Conservation (phyloP, 1,140 invertebrate species). For the Diabrotica undecimpunctata region DNA sequence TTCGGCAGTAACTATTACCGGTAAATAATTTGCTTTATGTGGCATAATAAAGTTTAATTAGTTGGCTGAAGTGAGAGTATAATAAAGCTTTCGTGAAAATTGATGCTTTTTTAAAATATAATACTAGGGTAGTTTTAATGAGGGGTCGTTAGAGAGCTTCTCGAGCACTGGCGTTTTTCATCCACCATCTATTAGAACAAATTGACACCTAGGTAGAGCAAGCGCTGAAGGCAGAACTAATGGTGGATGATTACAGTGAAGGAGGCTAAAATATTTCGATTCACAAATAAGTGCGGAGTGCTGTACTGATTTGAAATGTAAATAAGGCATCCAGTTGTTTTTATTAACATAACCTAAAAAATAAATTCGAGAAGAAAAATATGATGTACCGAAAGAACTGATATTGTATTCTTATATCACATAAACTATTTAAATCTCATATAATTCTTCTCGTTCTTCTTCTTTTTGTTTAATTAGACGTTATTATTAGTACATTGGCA, state of each 20-base stretch:
- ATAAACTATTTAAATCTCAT: no score
- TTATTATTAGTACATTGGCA: no score
- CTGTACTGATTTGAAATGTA: no score
- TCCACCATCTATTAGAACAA: constrained; percentile 47
- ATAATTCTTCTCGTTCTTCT: no score
- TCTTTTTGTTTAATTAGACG: no score
- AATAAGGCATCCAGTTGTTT: no score
- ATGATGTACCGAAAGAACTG: no score
- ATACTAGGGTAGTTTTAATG: constrained; percentile 43
- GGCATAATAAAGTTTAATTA: constrained; percentile 22
- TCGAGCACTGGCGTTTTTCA: constrained; percentile 30
- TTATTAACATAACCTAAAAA: no score
- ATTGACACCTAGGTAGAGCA: constrained; percentile 43
- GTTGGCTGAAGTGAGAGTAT: constrained; percentile 16
- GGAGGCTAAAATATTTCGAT: no score
- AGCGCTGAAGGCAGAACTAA: constrained; percentile 10
- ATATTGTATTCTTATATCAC: no score
- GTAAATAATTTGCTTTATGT: constrained; percentile 21
- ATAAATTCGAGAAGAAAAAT: no score
- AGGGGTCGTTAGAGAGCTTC: constrained; percentile 42
- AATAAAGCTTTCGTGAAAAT: constrained; percentile 19
- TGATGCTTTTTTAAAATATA: constrained; percentile 22
- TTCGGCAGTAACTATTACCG: constrained; percentile 14
- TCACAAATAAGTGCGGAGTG: no score
- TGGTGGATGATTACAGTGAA: constrained; percentile 4